Evolutionary conservation across 2,797 vertebrate species (phyloP).

Genomic region (Tamandua tetradactyla): DNA sequence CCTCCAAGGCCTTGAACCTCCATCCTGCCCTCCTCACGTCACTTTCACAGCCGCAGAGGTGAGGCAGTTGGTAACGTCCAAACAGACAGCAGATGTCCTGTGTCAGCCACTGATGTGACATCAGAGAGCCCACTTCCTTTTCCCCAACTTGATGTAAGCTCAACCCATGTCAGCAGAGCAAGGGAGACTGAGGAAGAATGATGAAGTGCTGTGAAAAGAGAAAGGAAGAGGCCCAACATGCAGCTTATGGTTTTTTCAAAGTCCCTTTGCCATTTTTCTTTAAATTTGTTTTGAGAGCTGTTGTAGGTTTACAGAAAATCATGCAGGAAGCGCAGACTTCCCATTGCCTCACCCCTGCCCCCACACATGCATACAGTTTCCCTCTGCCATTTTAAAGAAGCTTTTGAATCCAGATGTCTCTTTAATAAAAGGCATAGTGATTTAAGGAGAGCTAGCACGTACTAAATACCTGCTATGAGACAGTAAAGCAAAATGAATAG

Average conservation of each 20-base stretch:
- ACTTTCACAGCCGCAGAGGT: not conserved
- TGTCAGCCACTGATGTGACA: not conserved
- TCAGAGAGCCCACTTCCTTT: not conserved
- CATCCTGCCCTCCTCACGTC: not conserved
- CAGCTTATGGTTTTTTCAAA: not conserved
- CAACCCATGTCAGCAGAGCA: not conserved
- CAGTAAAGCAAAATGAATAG: not conserved
- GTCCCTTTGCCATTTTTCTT: not conserved
- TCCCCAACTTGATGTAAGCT: not conserved
- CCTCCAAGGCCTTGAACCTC: not conserved
- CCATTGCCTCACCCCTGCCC: too few species aligned
- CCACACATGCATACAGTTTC: too few species aligned
- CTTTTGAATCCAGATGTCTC: not conserved
- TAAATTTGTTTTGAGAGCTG: too few species aligned
- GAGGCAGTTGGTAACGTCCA: not conserved
- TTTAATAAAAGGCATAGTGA: not conserved
- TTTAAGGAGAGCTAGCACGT: not conserved
- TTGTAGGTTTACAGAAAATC: too few species aligned
- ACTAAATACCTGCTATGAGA: not conserved
- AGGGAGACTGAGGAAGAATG: not conserved
- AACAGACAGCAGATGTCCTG: not conserved
- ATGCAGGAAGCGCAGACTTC: too few species aligned
- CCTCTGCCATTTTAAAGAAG: not conserved
- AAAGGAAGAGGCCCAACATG: not conserved
- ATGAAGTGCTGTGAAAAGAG: not conserved